phyloP scores from a whole-genome alignment of 2,888 invertebrate species.

The Volucella inflata region DNA sequence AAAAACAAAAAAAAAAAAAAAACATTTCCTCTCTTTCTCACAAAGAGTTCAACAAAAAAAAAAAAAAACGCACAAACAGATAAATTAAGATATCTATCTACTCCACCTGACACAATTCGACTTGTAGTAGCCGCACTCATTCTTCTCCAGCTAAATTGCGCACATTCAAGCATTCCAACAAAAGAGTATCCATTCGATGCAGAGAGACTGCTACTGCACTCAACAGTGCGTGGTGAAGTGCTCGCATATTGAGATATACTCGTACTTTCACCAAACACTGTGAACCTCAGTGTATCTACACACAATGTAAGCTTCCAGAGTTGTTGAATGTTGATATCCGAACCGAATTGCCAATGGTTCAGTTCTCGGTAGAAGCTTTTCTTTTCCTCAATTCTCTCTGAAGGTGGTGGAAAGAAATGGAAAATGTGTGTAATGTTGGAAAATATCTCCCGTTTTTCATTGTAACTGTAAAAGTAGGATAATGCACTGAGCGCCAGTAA shows the following conservation, averaged over 20 bases:
- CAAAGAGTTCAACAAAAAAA: background rate
- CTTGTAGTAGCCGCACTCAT: too few relatives aligned
- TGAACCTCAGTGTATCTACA: background rate
- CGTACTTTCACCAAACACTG: background rate
- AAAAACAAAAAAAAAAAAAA: background rate
- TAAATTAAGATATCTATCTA: too few relatives aligned
- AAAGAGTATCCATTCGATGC: background rate
- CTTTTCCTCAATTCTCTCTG: slow-evolving; percentile 29
- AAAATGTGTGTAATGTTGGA: slow-evolving; percentile 16
- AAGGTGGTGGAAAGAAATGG: slow-evolving; percentile 14
- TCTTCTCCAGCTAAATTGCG: too few relatives aligned
- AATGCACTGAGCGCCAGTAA: slow-evolving; percentile 72
- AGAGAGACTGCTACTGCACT: slow-evolving; percentile 2
- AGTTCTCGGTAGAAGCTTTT: slow-evolving; percentile 49
- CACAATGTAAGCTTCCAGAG: slow-evolving; percentile 1
- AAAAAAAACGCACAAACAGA: too few relatives aligned
- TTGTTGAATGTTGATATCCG: background rate
- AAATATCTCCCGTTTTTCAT: slow-evolving; percentile 47
- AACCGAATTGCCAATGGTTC: background rate
- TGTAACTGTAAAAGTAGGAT: slow-evolving; percentile 46
- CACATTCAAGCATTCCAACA: background rate
- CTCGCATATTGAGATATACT: too few relatives aligned
- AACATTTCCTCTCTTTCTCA: background rate
- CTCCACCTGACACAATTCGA: too few relatives aligned
- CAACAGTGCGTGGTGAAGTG: background rate